Evolutionary conservation across 2,797 vertebrate species (phyloP), one percentile per base, ranked within the genome.

Genomic region (Chelonia mydas): DNA sequence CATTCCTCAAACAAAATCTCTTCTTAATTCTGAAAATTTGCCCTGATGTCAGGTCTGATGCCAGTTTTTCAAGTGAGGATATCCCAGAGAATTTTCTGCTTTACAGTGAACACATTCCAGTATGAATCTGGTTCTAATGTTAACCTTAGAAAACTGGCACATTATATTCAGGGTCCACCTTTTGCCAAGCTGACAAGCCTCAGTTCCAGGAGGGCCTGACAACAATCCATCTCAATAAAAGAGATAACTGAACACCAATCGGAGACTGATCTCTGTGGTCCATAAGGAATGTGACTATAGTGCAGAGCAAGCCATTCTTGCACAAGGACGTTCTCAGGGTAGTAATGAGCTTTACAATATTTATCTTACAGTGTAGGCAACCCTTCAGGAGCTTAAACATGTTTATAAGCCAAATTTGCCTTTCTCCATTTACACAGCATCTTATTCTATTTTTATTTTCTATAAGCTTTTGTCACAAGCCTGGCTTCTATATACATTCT

Each of bases 321-420:
- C 17, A 25, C 21, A 25, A 77, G 47, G 53, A 12, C 23, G 45
- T 31, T n/a, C 79, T 53, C 61, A 54, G 37, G 5, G 31, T 49
- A 47, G 16, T 65, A 74, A 31, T 53, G 72, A n/a, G 16, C 8
- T 37, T 68, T 65, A n/a, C 33, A 65, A 33, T 65, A 65, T 65
- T 65, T 68, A 33, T 37, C 19, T 68, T 37, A 68, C 65, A 21
- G 17, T n/a, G 3, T 0, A 33, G 61, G 57, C 10, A 55, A 33
- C 17, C 54, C 6, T 0, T 0, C 5, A 59, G 13, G 31, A 33
- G 3, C 13, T 19, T 25, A 85, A 55, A 27, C 3, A 7, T 47
- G 59, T 77, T 76, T 47, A 17, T 15, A 89, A 77, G 54, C 61
- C 33, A 21, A 6, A 33, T 21, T 49, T 31, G 7, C 59, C 61